Evolutionary conservation across 2,113 vertebrate genomes (phyloP), one percentile per base, ranked within the genome.

Genomic region (Arvicanthis niloticus): DNA sequence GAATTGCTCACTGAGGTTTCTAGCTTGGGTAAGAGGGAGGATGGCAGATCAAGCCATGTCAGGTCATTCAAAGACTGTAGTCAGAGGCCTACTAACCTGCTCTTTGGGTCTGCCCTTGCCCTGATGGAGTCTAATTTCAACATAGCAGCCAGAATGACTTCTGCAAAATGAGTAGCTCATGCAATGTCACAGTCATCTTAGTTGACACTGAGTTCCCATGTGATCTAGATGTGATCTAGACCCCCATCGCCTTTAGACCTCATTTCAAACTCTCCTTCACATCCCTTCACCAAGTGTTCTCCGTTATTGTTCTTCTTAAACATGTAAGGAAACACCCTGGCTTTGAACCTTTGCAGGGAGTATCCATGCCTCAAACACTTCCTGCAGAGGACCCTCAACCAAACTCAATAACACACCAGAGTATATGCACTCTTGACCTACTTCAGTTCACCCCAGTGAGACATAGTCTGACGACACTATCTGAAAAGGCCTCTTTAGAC

Each of bases 141-240:
- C 75, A 85, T 19, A 37, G 51, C n/a, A 62, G 31, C 73, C 70
- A 80, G n/a, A 87, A 58, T 70, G 77, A 89, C 62, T 65, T 72
- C 65, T 91, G 51, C 8, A 78, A 92, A 88, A n/a, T 75, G 56
- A 96, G 26, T 19, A 75, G 13, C 82, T 90, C 91, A 72, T 53
- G 24, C 34, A 76, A 89, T 73, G 48, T 73, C 58, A 78, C 76
- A 91, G 81, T 94, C 80, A 6, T 60, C 70, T 70, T 13, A 62
- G n/a, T 65, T 16, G 72, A 37, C 60, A n/a, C 65, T 40, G 77
- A 37, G 13, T 37, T 10, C 45, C 26, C 15, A 1, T 13, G 5
- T 68, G 29, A 87, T 37, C 17, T 53, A 21, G n/a, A n/a, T n/a
- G n/a, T n/a, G n/a, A n/a, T n/a, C 48, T 7, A 6, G 1, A n/a